Evolutionary conservation across 2,888 invertebrate genomes (phyloP), one percentile per base, ranked within the genome.

Genomic region (Erebia palarica): DNA sequence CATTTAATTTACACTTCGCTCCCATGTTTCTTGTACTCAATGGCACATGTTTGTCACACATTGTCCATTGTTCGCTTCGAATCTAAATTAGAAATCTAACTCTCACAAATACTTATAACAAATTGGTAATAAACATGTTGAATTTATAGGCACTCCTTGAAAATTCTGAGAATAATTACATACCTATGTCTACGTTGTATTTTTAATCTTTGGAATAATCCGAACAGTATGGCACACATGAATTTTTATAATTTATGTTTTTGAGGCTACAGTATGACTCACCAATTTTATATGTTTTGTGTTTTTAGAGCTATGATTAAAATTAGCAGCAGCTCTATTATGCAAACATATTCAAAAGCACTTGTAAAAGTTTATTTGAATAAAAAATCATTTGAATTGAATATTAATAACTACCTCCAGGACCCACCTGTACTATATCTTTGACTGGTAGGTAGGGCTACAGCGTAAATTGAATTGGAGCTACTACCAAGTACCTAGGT

Each of bases 41-140:
- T 21, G 21, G 60, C 18, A 55, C 14, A 14, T 64, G 42, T 65
- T 68, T 65, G 60, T 71, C 64, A 21, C 58, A 44, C 51, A 71
- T 71, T 71, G 71, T 71, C 63, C 71, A 71, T 68, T 68, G 68
- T 68, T 68, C 36, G n/a, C 51, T 57, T 71, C 16, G 44, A 42
- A 73, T 71, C 69, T 73, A 69, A 71, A 71, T 69, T 66, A 73
- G 71, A 71, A 71, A 71, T 73, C 71, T 69, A 67, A 55, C 65
- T 69, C 71, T 70, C 61, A 53, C 59, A n/a, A 49, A 16, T 49
- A 63, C 63, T 14, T 11, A 47, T 14, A 11, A 53, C 53, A 58
- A 42, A 65, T 21, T 49, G 18, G 65, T 68, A 73, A 61, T 73
- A 68, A 68, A 65, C 61, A 65, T 53, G 55, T 58, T 36, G 55